Evolutionary conservation across 1,140 invertebrate species (phyloP).

Genomic region (Cherax quadricarinatus): DNA sequence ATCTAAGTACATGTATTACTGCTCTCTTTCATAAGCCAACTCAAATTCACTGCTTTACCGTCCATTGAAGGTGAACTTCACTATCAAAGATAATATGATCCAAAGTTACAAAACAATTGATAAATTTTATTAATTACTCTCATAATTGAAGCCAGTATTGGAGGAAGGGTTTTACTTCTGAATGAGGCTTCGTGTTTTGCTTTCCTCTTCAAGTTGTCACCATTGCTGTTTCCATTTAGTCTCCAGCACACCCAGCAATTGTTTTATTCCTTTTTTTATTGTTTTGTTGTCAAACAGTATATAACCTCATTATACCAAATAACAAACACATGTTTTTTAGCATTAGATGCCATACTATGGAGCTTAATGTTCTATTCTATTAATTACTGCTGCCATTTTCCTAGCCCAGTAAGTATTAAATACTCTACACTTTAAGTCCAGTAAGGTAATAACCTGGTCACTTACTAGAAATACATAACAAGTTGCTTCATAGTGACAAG

Average conservation of each 20-base stretch:
- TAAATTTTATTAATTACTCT: slow-evolving; percentile 14
- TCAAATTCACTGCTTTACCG: slow-evolving; percentile 70
- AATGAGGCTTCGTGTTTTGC: slow-evolving; percentile 36
- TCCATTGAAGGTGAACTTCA: slow-evolving; percentile 66
- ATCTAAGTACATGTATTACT: slow-evolving; percentile 54
- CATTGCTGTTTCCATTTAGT: slow-evolving; percentile 40
- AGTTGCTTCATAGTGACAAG: slow-evolving; percentile 41
- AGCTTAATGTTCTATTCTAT: slow-evolving; percentile 64
- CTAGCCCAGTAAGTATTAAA: slow-evolving; percentile 62
- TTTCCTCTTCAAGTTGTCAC: slow-evolving; percentile 48
- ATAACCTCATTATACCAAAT: slow-evolving; percentile 71
- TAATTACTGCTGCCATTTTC: slow-evolving; percentile 64
- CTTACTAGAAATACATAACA: slow-evolving; percentile 33
- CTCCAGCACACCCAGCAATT: slow-evolving; percentile 35
- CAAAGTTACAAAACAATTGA: slow-evolving; percentile 51
- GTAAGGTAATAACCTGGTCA: slow-evolving; percentile 51
- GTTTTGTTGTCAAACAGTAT: slow-evolving; percentile 48
- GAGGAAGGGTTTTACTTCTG: slow-evolving; percentile 36
- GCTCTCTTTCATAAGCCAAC: slow-evolving; percentile 63
- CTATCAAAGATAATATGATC: slow-evolving; percentile 63
- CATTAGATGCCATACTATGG: slow-evolving; percentile 67
- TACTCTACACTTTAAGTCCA: slow-evolving; percentile 58
- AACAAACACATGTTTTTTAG: slow-evolving; percentile 59
- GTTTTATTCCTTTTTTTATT: slow-evolving; percentile 39
- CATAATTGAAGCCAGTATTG: slow-evolving; percentile 49